These are phyloP conservation scores for Colaptes auratus DNA, from an alignment of 2,113 vertebrate species.

Conservation along the genomic window DNA sequence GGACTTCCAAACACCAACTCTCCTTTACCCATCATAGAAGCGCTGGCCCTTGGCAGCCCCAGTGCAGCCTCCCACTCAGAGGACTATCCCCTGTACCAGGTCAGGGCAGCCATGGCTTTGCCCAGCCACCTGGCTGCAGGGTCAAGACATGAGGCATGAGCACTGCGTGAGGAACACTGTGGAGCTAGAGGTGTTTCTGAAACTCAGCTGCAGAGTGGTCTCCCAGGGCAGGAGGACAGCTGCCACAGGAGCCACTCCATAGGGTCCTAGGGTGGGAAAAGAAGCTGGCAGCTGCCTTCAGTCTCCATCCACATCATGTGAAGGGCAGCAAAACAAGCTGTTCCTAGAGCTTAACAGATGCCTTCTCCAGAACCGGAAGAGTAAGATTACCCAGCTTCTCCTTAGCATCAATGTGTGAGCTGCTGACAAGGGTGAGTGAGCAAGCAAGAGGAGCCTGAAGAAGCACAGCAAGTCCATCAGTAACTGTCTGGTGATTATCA, in stretches of 20 bases:
- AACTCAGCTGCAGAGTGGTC: background rate
- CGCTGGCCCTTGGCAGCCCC: background rate
- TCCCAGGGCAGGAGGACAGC: background rate
- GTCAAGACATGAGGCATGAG: background rate
- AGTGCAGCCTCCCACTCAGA: background rate
- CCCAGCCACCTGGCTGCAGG: background rate
- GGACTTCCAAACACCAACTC: background rate
- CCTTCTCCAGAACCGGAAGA: background rate
- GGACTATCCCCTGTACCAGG: background rate
- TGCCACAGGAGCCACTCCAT: background rate
- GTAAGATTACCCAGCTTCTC: background rate
- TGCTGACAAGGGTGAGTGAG: background rate
- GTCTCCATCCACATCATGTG: background rate
- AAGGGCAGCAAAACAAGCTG: background rate
- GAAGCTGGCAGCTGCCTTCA: background rate
- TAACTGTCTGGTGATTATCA: background rate
- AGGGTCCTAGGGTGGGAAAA: background rate
- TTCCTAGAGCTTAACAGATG: background rate
- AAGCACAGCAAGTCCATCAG: background rate
- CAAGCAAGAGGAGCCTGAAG: conserved; percentile 6
- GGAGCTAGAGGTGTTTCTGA: background rate
- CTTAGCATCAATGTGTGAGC: background rate
- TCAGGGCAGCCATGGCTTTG: background rate
- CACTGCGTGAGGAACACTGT: background rate
- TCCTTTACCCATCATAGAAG: background rate